Percentiles rank a stretch among this genome's conserved stretches.
Evolutionary conservation across 2,888 invertebrate species (phyloP).

Genomic region (Caenorhabditis uteleia): DNA sequence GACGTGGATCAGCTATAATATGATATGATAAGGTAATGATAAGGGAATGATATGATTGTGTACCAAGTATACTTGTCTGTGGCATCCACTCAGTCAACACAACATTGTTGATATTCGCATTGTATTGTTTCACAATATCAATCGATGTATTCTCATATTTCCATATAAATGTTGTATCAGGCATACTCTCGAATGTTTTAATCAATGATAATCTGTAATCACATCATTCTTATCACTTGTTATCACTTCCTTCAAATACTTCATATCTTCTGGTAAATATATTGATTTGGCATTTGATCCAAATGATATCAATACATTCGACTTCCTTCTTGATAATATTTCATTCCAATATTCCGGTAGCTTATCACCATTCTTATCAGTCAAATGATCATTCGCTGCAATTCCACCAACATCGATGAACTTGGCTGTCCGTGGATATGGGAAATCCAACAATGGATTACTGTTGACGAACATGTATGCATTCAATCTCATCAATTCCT

Average conservation of each 20-base stretch:
- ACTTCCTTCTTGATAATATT: slow-evolving; percentile 8
- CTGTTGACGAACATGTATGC: slow-evolving; percentile 25
- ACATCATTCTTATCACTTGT: not conserved
- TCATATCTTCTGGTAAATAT: slow-evolving; percentile 13
- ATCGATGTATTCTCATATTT: slow-evolving; percentile 38
- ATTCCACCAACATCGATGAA: slow-evolving; percentile 31
- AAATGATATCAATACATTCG: slow-evolving; percentile 28
- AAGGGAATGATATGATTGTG: too few species aligned
- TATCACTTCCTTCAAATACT: slow-evolving; percentile 3
- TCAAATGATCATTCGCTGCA: slow-evolving; percentile 13
- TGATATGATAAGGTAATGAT: too few species aligned
- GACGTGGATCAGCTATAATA: slow-evolving; percentile 30
- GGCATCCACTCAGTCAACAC: slow-evolving; percentile 49
- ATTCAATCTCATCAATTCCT: slow-evolving; percentile 12
- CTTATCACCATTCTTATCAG: slow-evolving; percentile 9
- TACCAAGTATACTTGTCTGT: slow-evolving; percentile 41
- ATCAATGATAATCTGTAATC: slow-evolving; percentile 39
- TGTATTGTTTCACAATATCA: slow-evolving; percentile 22
- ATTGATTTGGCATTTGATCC: slow-evolving; percentile 25
- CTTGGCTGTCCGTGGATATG: slow-evolving; percentile 15
- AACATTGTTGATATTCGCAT: slow-evolving; percentile 38
- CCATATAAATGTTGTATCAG: slow-evolving; percentile 49
- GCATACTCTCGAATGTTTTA: slow-evolving; percentile 24
- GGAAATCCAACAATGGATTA: slow-evolving; percentile 27
- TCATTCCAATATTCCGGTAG: slow-evolving; percentile 4